A percentile compares a stretch with the other conserved stretches of the same genome.
Evolutionary conservation across 2,113 vertebrate species (phyloP).

Genomic region (Panthera leo): DNA sequence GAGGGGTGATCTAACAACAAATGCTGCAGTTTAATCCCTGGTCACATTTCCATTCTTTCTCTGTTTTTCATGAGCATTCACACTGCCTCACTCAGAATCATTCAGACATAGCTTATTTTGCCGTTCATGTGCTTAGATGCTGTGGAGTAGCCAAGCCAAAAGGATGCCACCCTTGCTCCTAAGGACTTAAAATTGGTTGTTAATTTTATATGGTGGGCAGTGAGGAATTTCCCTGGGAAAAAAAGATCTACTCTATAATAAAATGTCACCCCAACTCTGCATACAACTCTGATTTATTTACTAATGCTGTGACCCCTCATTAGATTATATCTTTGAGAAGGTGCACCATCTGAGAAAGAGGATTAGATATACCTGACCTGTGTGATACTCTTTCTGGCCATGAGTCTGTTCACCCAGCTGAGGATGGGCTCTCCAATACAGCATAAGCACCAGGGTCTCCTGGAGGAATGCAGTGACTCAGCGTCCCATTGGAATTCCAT

Average conservation of each 20-base stretch:
- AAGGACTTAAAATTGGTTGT: conserved; percentile 39
- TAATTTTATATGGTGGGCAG: conserved; percentile 33
- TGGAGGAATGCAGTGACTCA: not conserved
- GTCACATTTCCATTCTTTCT: not conserved
- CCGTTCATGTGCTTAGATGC: not conserved
- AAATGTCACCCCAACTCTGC: conserved; percentile 30
- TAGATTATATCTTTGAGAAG: not conserved
- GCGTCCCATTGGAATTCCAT: not conserved
- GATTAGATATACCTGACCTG: not conserved
- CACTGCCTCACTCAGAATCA: not conserved
- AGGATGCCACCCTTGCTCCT: not conserved
- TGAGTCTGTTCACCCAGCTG: not conserved
- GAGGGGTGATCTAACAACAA: not conserved
- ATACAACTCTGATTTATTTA: conserved; percentile 1
- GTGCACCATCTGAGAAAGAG: not conserved
- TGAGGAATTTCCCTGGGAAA: conserved; percentile 31
- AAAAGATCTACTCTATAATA: conserved; percentile 23
- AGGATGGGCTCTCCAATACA: not conserved
- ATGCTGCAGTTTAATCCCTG: not conserved
- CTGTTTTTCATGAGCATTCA: not conserved
- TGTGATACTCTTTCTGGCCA: not conserved
- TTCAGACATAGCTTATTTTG: not conserved
- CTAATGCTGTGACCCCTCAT: not conserved
- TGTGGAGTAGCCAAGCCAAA: not conserved
- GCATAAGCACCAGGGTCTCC: not conserved